A percentile compares a stretch with the other conserved stretches of the same genome.
Evolutionary conservation across 2,113 vertebrate species (phyloP).

Genomic region (Clinocottus analis): DNA sequence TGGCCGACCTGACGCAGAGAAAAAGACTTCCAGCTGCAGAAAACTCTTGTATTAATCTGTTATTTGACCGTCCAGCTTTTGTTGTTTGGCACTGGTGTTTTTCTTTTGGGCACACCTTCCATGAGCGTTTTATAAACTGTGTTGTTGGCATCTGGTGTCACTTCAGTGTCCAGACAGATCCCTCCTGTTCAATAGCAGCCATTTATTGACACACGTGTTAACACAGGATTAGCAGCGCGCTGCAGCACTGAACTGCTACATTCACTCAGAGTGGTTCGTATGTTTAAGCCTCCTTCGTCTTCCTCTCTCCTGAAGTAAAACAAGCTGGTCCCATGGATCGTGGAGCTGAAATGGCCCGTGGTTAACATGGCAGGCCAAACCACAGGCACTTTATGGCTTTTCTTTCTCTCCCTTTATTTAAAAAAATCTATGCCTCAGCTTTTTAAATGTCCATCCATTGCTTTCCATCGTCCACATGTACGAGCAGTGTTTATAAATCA

Average conservation of each 20-base stretch:
- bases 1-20: constrained; percentile 45
- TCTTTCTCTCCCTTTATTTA: background rate
- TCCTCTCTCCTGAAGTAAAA: constrained; percentile 32
- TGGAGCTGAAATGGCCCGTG: constrained; percentile 33
- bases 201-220: constrained; percentile 49
- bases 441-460: background rate
- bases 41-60: background rate
- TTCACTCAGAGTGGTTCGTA: constrained; percentile 38
- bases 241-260: constrained; percentile 51
- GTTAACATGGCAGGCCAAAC: constrained; percentile 47
- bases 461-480: background rate
- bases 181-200: constrained; percentile 12
- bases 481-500: constrained; percentile 24
- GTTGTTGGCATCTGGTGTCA: constrained; percentile 1
- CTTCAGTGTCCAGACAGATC: constrained; percentile 17
- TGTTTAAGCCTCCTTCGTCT: constrained; percentile 23
- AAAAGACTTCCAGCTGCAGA: constrained; percentile 29
- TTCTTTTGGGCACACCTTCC: constrained; percentile 8
- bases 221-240: constrained; percentile 46
- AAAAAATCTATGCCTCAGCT: constrained; percentile 20
- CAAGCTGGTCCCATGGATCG: constrained; percentile 12
- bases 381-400: constrained; percentile 33
- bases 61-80: background rate
- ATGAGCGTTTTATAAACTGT: background rate
- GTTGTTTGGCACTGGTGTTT: constrained; percentile 15